Evolutionary conservation across 2,797 vertebrate species (phyloP), one percentile per base, ranked within the genome.

Genomic region (Heteromormyrus szaboi): DNA sequence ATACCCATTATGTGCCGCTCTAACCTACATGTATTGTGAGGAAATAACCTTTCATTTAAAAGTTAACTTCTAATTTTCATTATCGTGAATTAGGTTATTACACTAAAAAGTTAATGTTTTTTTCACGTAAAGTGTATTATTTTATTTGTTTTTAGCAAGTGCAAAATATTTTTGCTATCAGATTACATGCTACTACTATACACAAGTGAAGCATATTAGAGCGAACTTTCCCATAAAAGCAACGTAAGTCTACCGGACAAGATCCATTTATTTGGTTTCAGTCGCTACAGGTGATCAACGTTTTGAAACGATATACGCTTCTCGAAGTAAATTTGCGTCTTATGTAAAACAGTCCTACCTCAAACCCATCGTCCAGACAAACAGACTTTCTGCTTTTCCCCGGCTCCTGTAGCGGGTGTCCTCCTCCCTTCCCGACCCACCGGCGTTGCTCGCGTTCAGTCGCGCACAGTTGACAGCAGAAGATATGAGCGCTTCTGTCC

Each of bases 321-420:
- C 72, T 44, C 17, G 41, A 19, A 84, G n/a, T 84, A 48, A 84
- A 84, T 46, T 84, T 4, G 7, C 79, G 44, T 81, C 41, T 50
- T 19, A 19, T 81, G 44, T 41, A 81, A 41, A 41, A 41, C 37
- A 46, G 14, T 4, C 81, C 46, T 72, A 88, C 87, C 87, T 88
- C 51, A 83, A 41, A 51, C 72, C 87, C 87, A 88, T 83, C 29
- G 37, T 88, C 87, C 51, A 79, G 48, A 68, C 11, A 76, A 6
- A 44, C 62, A 48, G 11, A 51, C 25, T 81, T 76, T 79, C 17
- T 46, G 76, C 19, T 81, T 81, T 12, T n/a, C 14, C 79, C 37
- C 9, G 17, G 19, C n/a, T 84, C 46, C 46, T 44, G 22, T 22
- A 84, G 11, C 44, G 44, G 81, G 48, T 84, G 81, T 84, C 46